These are phyloP conservation scores for Chaenogobius annularis DNA, from an alignment of 2,113 vertebrate species.

Conservation along the genomic window DNA sequence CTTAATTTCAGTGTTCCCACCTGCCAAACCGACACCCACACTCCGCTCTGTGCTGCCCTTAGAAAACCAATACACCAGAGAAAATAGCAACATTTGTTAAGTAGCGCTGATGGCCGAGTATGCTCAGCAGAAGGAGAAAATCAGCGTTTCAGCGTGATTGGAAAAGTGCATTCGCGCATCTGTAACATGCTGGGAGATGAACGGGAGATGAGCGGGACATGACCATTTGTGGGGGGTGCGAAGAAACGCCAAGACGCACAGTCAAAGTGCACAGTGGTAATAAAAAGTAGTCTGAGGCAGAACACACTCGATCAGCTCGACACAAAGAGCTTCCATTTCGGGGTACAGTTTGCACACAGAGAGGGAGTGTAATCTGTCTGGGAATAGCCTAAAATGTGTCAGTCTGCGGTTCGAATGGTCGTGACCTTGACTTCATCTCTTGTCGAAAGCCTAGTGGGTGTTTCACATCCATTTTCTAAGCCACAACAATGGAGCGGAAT, in stretches of 20 bases:
- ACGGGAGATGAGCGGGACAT: slow-evolving; percentile 6
- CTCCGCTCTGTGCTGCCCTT: slow-evolving; percentile 47
- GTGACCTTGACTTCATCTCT: slow-evolving; percentile 59
- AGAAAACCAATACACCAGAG: slow-evolving; percentile 38
- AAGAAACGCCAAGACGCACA: not conserved
- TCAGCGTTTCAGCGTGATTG: slow-evolving; percentile 33
- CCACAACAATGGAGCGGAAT: slow-evolving; percentile 8
- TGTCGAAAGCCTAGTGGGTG: slow-evolving; percentile 25
- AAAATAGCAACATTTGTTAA: slow-evolving; percentile 38
- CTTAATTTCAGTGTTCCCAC: slow-evolving; percentile 51
- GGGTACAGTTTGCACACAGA: slow-evolving; percentile 18
- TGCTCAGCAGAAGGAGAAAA: slow-evolving; percentile 44
- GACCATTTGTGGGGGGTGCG: slow-evolving; percentile 26
- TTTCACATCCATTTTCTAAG: not conserved
- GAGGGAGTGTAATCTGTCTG: slow-evolving; percentile 17
- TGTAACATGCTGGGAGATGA: slow-evolving; percentile 1
- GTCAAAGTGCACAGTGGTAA: not conserved
- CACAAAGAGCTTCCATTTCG: slow-evolving; percentile 11
- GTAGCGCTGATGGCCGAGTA: slow-evolving; percentile 48
- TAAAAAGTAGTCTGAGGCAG: not conserved
- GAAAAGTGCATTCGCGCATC: slow-evolving; percentile 22
- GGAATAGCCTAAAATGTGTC: slow-evolving; percentile 13
- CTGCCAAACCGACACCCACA: slow-evolving; percentile 61
- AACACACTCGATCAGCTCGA: not conserved
- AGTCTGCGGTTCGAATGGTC: slow-evolving; percentile 10